Evolutionary conservation across 2,888 invertebrate genomes (phyloP).

Genomic region (Electrophaes corylata): DNA sequence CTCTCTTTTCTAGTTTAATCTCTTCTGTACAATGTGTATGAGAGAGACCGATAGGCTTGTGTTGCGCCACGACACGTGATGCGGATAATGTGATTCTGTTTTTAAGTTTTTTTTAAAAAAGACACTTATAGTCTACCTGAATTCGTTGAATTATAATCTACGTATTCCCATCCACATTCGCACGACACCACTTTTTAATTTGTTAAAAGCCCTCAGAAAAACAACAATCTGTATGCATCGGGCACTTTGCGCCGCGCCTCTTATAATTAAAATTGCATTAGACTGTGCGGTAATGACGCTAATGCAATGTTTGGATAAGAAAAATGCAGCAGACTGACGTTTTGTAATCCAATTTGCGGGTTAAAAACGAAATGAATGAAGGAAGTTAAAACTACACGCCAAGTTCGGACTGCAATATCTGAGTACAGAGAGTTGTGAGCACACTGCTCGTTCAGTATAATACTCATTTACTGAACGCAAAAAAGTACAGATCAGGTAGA

Average conservation of each 20-base stretch:
- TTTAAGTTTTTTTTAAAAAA: too few species aligned
- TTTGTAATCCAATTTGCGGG: conserved; percentile 59
- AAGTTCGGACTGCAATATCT: not conserved
- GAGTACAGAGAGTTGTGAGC: too few species aligned
- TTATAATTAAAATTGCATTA: conserved; percentile 84
- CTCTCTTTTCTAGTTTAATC: too few species aligned
- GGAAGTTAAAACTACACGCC: not conserved
- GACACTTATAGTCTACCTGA: too few species aligned
- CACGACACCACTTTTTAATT: conserved; percentile 68
- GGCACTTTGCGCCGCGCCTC: conserved; percentile 76
- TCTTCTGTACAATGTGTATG: too few species aligned
- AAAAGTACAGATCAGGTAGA: not conserved
- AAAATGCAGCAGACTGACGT: conserved; percentile 61
- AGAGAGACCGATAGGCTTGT: too few species aligned
- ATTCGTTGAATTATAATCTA: not conserved
- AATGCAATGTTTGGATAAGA: conserved; percentile 73
- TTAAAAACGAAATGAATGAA: conserved; percentile 45
- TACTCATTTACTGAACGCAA: not conserved
- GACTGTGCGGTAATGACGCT: conserved; percentile 69
- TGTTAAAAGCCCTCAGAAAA: conserved; percentile 79
- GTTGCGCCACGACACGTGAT: too few species aligned
- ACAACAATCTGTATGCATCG: conserved; percentile 77
- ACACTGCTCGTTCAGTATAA: not conserved
- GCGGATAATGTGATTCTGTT: not conserved
- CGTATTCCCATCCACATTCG: conserved; percentile 21